Percentiles rank a stretch among this genome's conserved stretches.
Evolutionary conservation across 2,888 invertebrate species (phyloP).

Genomic region (Emmelina monodactyla): DNA sequence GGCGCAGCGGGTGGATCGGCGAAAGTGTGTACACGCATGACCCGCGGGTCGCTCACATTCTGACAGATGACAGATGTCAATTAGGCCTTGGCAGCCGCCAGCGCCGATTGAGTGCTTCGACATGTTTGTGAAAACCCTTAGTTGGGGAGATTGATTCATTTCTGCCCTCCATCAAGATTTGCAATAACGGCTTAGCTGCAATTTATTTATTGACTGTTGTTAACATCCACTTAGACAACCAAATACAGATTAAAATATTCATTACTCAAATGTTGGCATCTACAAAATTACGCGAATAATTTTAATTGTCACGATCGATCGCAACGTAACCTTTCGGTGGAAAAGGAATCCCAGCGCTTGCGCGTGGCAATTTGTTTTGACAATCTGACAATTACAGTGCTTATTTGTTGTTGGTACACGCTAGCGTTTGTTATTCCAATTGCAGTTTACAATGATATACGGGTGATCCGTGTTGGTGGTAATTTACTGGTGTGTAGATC

Average conservation of each 20-base stretch:
- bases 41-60: conserved; percentile 53
- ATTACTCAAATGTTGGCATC: too few relatives aligned
- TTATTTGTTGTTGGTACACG: conserved; percentile 6
- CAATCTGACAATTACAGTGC: conserved; percentile 42
- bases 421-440: conserved; percentile 9
- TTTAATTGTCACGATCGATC: too few relatives aligned
- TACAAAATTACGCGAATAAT: too few relatives aligned
- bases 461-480: conserved; percentile 48
- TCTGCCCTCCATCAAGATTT: conserved; percentile 20
- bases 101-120: conserved; percentile 57
- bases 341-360: conserved; percentile 2
- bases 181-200: too few relatives aligned
- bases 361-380: conserved; percentile 26
- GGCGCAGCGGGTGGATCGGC: conserved; percentile 29
- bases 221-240: too few relatives aligned
- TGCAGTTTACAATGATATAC: conserved; percentile 28
- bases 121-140: conserved; percentile 59
- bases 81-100: conserved; percentile 46
- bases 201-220: too few relatives aligned
- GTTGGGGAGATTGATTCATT: conserved; percentile 55
- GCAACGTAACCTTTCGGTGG: conserved; percentile 1
- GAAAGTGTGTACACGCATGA: conserved; percentile 39
- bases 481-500: conserved; percentile 54
- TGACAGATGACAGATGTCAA: conserved; percentile 65
- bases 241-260: too few relatives aligned